Evolutionary conservation across 2,113 vertebrate genomes (phyloP).

Genomic region (Ophthalmolycus amberensis): DNA sequence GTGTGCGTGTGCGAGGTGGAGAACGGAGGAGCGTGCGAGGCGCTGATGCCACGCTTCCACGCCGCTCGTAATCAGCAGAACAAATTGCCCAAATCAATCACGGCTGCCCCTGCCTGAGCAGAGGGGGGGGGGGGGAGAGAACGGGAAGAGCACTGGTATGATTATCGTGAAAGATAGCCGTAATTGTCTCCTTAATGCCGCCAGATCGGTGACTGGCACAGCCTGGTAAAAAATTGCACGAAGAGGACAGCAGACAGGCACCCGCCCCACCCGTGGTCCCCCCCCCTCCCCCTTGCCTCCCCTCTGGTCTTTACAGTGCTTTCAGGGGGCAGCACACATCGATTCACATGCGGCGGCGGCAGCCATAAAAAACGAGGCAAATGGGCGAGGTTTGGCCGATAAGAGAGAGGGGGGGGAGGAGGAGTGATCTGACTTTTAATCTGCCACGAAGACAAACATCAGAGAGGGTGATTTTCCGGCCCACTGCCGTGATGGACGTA

Average conservation of each 20-base stretch:
- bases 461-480: conserved; percentile 73
- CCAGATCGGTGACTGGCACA: conserved; percentile 78
- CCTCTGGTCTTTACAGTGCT: conserved; percentile 35
- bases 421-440: conserved; percentile 74
- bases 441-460: conserved; percentile 75
- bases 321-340: conserved; percentile 56
- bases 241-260: conserved; percentile 50
- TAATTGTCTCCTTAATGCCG: conserved; percentile 84
- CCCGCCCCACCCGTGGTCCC: no score
- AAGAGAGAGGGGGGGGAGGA: conserved; percentile 25
- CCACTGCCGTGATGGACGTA: conserved; percentile 59
- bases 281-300: not conserved
- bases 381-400: conserved; percentile 37
- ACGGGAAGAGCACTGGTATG: conserved; percentile 80
- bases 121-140: conserved; percentile 37
- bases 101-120: conserved; percentile 72
- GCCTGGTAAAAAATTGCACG: conserved; percentile 73
- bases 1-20: conserved; percentile 33
- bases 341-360: conserved; percentile 67
- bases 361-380: conserved; percentile 62
- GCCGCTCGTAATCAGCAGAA: conserved; percentile 82
- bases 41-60: conserved; percentile 66
- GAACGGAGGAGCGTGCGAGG: conserved; percentile 30
- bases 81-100: conserved; percentile 88
- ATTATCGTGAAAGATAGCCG: conserved; percentile 85